Evolutionary conservation across 2,888 invertebrate genomes (phyloP).

Genomic region (Invenusta paracnida): DNA sequence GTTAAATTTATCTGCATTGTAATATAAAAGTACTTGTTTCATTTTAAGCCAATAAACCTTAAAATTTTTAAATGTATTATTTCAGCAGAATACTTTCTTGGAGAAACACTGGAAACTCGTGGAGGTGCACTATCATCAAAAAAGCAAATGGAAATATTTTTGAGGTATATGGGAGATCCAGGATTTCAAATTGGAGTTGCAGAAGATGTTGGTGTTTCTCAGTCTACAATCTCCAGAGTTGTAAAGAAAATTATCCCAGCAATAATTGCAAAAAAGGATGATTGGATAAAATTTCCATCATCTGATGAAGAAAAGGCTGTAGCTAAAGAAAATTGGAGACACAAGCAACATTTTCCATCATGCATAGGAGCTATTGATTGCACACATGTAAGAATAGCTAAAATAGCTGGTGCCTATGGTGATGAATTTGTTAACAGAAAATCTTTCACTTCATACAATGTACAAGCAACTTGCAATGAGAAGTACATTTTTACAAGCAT

Average conservation of each 20-base stretch:
- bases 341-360: neutral
- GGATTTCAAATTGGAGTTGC: slow-evolving; percentile 34
- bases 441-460: neutral
- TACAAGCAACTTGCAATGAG: neutral
- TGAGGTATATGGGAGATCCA: slow-evolving; percentile 35
- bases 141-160: slow-evolving; percentile 33
- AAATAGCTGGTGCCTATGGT: neutral
- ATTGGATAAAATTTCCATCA: slow-evolving; percentile 38
- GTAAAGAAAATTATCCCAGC: neutral
- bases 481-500: neutral
- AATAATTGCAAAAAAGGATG: slow-evolving; percentile 18
- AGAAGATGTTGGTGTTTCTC: slow-evolving; percentile 27
- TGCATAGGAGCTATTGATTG: neutral
- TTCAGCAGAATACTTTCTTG: neutral
- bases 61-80: neutral
- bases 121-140: slow-evolving; percentile 32
- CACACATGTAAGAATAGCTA: neutral
- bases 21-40: too few relatives aligned
- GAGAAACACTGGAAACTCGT: neutral
- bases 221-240: slow-evolving; percentile 4
- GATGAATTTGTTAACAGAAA: slow-evolving; percentile 10
- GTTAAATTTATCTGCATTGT: too few relatives aligned
- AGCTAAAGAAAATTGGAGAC: neutral
- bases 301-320: neutral
- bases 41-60: neutral